Conservation (phyloP, 1,140 invertebrate species). For the Goniozus legneri region DNA sequence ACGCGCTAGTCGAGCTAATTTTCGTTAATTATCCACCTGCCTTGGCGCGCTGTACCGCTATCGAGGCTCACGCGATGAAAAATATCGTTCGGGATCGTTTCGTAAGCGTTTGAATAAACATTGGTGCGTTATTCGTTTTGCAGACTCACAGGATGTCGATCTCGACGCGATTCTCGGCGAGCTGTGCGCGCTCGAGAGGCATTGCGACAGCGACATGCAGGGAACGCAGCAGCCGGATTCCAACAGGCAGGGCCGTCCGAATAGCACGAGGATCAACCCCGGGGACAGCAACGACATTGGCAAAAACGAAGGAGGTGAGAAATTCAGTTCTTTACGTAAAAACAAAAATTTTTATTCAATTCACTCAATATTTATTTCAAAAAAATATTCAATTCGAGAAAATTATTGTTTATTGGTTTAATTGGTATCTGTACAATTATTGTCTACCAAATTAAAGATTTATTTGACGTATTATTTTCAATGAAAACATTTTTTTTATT, state of each 20-base stretch:
- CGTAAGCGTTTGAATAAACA: neutral
- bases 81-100: neutral
- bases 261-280: constrained; percentile 40
- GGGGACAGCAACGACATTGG: constrained; percentile 42
- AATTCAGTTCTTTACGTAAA: neutral
- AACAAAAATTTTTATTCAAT: no score
- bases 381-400: no score
- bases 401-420: no score
- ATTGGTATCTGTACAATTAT: no score
- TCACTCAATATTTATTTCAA: no score
- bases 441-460: no score
- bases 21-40: no score
- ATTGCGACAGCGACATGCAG: constrained; percentile 68
- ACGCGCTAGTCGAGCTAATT: no score
- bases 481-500: constrained; percentile 2
- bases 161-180: constrained; percentile 93
- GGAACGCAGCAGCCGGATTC: constrained; percentile 49
- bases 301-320: constrained; percentile 44
- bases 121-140: no score
- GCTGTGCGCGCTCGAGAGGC: constrained; percentile 82
- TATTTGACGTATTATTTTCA: neutral
- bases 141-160: constrained; percentile 92
- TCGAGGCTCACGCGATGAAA: no score
- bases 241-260: constrained; percentile 44
- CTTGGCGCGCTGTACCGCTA: neutral